Conservation (phyloP, 2,888 invertebrate species). For the Leptodirus hochenwartii region DNA sequence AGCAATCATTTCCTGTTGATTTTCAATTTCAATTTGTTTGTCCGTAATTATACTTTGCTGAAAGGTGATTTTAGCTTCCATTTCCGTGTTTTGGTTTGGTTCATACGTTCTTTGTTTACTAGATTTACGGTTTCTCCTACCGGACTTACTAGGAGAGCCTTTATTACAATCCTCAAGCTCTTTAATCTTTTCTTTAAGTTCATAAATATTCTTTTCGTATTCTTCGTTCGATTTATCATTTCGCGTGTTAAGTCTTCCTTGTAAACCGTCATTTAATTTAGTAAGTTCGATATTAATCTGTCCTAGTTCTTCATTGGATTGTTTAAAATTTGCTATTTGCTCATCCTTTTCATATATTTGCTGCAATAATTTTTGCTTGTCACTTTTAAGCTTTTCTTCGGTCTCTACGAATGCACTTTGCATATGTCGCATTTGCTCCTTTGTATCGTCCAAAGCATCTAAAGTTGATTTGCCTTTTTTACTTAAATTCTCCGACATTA, state of each 20-base stretch:
- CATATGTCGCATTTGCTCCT: constrained; percentile 63
- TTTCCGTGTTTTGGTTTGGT: too few relatives aligned
- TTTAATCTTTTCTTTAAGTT: constrained; percentile 8
- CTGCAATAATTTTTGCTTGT: constrained; percentile 25
- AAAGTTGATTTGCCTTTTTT: constrained; percentile 54
- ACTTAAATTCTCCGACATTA: constrained; percentile 55
- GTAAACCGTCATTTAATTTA: constrained; percentile 16
- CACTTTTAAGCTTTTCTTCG: constrained; percentile 52
- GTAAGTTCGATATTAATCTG: constrained; percentile 15
- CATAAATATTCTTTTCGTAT: constrained; percentile 6
- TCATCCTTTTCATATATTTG: constrained; percentile 29
- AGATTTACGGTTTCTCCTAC: too few relatives aligned
- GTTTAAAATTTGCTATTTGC: constrained; percentile 25
- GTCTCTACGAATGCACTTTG: constrained; percentile 55
- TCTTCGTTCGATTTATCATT: constrained; percentile 7
- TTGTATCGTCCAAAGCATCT: constrained; percentile 58
- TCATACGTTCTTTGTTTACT: too few relatives aligned
- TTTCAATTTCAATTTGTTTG: constrained; percentile 7
- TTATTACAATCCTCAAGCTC: constrained; percentile 2
- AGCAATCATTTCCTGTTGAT: constrained; percentile 8
- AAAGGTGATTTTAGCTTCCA: constrained; percentile 1
- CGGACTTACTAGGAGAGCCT: too few relatives aligned
- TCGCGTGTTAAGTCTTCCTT: constrained; percentile 12
- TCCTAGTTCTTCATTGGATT: constrained; percentile 18
- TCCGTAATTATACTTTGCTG: constrained; percentile 5